Base-by-base conservation (phyloP, 2,797 vertebrate species). In the Pogonophryne albipinna region DNA sequence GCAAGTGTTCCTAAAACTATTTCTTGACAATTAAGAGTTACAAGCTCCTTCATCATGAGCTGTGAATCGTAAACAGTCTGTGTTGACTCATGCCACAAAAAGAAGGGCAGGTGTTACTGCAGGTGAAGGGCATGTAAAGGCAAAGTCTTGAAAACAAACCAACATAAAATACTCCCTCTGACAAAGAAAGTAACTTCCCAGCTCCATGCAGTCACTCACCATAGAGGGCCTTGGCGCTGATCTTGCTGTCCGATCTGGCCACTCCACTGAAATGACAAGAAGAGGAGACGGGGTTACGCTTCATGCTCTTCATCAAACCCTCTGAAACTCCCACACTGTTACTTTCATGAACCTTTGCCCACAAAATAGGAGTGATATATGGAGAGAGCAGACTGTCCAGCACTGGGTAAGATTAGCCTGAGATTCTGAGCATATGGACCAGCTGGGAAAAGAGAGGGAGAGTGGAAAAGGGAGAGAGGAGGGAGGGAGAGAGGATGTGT, bases 221-320 rank as follows among this genome's bases (percentile, higher is more conserved):
- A 1, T 95, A 96, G 60, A 96, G 93, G 87, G 95, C 94, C 93
- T 96, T 96, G 85, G 95, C 95, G 72, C 95, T 96, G 81, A 95
- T 82, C 91, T 92, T 96, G 95, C 94, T 95, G 92, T 96, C 94
- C 27, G 94, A 93, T 88, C 94, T 90, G 71, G 93, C 92, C 92
- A 95, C 94, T 67, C 92, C 95, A 92, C 95, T 96, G 93, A 87
- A 94, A 91, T 89, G 86, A 90, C 86, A 94, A 69, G 88, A 90
- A 84, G 92, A 91, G 65, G 90, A 84, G 62, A 89, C 42, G 12
- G 85, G 70, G 78, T 95, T 91, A 93, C 71, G 90, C 49, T 86
- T 87, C 66, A 85, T 82, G 66, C 92, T 86, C 88, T 95, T 95
- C 95, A 96, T 95, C 78, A 82, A 76, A 78, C 51, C 44, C 61